phyloP scores from a whole-genome alignment of 2,113 vertebrate species.

The Indri indri region DNA sequence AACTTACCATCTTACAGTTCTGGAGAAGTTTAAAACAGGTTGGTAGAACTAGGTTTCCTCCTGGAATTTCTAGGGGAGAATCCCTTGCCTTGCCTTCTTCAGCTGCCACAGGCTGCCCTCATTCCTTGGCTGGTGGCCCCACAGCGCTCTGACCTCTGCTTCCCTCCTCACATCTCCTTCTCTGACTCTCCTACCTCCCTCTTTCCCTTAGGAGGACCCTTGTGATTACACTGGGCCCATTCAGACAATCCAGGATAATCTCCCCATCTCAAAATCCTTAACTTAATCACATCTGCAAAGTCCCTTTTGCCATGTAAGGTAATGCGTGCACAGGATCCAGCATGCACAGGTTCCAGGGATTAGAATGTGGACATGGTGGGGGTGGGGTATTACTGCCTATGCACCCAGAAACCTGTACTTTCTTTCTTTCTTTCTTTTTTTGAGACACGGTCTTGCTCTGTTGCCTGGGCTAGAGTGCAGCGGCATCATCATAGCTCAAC shows the following conservation, averaged over 20 bases:
- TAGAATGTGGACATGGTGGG: fast-evolving
- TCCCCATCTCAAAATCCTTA: background rate
- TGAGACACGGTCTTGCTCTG: too few relatives aligned
- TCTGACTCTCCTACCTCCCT: background rate
- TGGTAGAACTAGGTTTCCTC: too few relatives aligned
- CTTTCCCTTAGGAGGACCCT: background rate
- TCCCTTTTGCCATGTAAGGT: background rate
- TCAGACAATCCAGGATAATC: background rate
- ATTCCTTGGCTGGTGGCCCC: background rate
- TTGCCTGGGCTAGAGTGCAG: too few relatives aligned
- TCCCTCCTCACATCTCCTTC: background rate
- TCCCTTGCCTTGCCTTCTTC: background rate
- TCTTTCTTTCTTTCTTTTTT: background rate
- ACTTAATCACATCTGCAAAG: background rate
- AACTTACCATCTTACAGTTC: background rate
- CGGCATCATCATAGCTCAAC: too few relatives aligned
- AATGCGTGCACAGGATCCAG: background rate
- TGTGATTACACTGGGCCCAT: background rate
- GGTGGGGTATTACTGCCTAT: background rate
- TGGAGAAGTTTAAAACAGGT: background rate
- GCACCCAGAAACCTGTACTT: background rate
- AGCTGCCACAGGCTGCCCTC: background rate
- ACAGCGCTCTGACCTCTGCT: background rate
- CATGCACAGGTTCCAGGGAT: background rate
- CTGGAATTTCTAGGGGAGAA: background rate